Conservation (phyloP, 2,797 vertebrate species). For the Tenualosa thibaudeaui region DNA sequence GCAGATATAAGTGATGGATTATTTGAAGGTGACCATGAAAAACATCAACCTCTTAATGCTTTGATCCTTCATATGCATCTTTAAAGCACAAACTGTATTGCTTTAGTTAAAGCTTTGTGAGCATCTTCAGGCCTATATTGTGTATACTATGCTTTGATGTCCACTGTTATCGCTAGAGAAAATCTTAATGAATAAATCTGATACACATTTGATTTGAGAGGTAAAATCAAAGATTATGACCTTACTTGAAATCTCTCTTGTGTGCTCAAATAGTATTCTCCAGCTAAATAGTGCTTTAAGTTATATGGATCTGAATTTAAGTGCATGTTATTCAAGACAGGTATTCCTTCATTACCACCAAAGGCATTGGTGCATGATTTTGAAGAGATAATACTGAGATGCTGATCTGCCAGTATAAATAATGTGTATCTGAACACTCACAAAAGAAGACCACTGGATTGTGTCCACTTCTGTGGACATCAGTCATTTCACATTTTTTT, state of each 20-base stretch:
- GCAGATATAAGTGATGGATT: neutral
- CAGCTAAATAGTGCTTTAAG: neutral
- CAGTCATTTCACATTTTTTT: neutral
- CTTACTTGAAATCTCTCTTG: neutral
- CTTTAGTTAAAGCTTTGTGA: neutral
- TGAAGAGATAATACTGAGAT: neutral
- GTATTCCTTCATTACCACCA: neutral
- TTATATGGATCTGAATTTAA: neutral
- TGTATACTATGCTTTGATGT: neutral
- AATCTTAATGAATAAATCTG: neutral
- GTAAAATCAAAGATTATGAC: neutral
- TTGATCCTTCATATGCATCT: neutral
- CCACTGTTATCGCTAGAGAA: neutral
- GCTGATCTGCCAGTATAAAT: neutral
- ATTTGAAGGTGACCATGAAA: neutral
- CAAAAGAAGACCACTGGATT: neutral
- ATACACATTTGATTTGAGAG: neutral
- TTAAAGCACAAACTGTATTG: conserved; percentile 9
- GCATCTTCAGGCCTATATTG: neutral
- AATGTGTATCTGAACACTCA: neutral
- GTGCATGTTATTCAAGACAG: neutral
- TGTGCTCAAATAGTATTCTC: neutral
- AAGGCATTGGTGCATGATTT: neutral
- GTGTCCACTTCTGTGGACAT: neutral
- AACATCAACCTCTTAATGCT: neutral